Conservation (phyloP, 2,888 invertebrate genomes). For the Andrena marginata region DNA sequence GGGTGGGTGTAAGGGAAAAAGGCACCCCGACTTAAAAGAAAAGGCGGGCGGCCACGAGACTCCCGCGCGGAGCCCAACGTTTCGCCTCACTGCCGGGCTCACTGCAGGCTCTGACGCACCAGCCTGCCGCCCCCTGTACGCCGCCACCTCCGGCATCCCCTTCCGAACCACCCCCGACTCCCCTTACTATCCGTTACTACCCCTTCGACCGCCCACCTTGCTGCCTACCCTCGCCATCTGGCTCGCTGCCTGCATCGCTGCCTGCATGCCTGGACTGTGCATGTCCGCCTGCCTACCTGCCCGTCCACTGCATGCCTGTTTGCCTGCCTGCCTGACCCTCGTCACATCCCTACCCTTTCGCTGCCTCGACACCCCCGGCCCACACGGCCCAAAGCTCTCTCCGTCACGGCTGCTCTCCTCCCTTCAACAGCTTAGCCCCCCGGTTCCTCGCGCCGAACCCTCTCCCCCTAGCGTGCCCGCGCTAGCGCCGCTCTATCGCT, state of each 20-base stretch:
- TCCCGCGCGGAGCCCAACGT: conserved; percentile 84
- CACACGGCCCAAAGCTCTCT: neutral
- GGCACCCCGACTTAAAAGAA: conserved; percentile 74
- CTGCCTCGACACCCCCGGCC: conserved; percentile 14
- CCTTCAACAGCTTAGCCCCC: neutral
- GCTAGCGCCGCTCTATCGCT: conserved; percentile 55
- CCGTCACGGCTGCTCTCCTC: neutral
- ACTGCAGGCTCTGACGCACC: conserved; percentile 84
- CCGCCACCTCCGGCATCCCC: conserved; percentile 63
- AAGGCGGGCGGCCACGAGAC: conserved; percentile 81
- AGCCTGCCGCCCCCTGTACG: conserved; percentile 76
- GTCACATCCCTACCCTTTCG: conserved; percentile 36
- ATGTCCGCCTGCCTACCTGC: conserved; percentile 20
- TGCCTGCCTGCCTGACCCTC: conserved; percentile 22
- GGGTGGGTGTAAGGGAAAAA: conserved; percentile 68
- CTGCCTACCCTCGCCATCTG: conserved; percentile 60
- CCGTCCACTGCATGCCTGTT: conserved; percentile 1
- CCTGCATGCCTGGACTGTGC: conserved; percentile 56
- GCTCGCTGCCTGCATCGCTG: conserved; percentile 51
- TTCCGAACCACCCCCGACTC: conserved; percentile 59
- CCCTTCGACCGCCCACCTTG: conserved; percentile 57
- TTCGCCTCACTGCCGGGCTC: conserved; percentile 84
- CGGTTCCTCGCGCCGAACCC: neutral
- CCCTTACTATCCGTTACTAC: conserved; percentile 58
- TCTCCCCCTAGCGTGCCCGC: neutral